Evolutionary conservation across 2,797 vertebrate genomes (phyloP).

Genomic region (Chromobotia macracanthus): DNA sequence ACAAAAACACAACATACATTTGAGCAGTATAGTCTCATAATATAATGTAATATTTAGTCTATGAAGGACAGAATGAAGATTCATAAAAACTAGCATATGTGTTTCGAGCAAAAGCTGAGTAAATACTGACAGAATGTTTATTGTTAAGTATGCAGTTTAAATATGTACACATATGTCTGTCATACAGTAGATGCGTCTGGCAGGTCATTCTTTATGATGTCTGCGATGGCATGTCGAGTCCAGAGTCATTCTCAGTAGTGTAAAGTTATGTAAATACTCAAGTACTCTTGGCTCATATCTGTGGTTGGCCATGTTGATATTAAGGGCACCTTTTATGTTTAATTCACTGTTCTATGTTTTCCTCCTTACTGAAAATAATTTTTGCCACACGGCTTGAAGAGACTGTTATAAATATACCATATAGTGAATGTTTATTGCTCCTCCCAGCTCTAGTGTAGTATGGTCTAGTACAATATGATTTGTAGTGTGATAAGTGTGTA

Average conservation of each 20-base stretch:
- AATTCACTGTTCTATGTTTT: not conserved
- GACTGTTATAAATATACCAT: no score
- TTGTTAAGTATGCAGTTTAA: no score
- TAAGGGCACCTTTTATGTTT: constrained; percentile 52
- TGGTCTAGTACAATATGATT: not conserved
- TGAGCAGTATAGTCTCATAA: no score
- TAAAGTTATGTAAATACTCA: constrained; percentile 53
- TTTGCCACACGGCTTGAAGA: not conserved
- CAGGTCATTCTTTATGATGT: constrained; percentile 6
- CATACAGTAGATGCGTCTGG: not conserved
- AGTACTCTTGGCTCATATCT: constrained; percentile 58
- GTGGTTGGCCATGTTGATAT: constrained; percentile 59
- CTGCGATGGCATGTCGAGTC: constrained; percentile 19
- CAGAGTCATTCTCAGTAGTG: constrained; percentile 33
- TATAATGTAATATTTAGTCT: no score
- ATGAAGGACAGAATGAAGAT: no score
- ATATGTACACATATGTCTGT: not conserved
- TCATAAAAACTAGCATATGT: no score
- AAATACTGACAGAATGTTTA: no score
- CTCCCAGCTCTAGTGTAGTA: no score
- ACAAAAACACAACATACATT: not conserved
- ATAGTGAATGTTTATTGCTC: no score
- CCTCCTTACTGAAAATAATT: not conserved
- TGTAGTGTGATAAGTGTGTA: not conserved
- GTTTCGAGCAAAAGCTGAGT: no score